Evolutionary conservation across 2,113 vertebrate species (phyloP).

Genomic region (Microtus montanus): DNA sequence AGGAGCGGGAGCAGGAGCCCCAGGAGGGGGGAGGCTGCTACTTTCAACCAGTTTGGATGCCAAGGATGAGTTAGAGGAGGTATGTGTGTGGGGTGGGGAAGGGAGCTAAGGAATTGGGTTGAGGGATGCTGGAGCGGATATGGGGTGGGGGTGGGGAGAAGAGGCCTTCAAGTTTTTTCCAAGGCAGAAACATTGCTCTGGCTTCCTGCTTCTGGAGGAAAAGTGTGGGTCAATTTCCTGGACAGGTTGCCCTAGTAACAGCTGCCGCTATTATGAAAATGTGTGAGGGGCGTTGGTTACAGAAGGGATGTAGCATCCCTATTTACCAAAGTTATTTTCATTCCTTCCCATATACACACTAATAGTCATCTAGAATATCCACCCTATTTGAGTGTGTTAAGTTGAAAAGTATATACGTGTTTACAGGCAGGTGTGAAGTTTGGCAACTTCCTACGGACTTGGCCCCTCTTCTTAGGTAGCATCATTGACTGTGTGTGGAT

Average conservation of each 20-base stretch:
- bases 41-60: slow-evolving; percentile 94
- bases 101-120: slow-evolving; percentile 74
- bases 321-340: neutral
- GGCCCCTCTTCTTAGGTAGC: neutral
- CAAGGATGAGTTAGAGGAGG: slow-evolving; percentile 98
- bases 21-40: slow-evolving; percentile 93
- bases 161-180: slow-evolving; percentile 33
- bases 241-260: slow-evolving; percentile 72
- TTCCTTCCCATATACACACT: neutral
- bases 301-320: neutral
- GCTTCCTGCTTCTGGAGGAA: slow-evolving; percentile 71
- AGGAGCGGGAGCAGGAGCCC: slow-evolving; percentile 86
- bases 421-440: neutral
- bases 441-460: neutral
- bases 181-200: slow-evolving; percentile 41
- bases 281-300: slow-evolving; percentile 35
- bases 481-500: neutral
- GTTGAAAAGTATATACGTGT: slow-evolving; percentile 6
- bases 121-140: slow-evolving; percentile 66
- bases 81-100: slow-evolving; percentile 77
- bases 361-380: neutral
- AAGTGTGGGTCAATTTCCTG: slow-evolving; percentile 72
- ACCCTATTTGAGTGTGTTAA: neutral
- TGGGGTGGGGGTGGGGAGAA: slow-evolving; percentile 55
- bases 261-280: slow-evolving; percentile 28